Evolutionary conservation across 2,888 invertebrate genomes (phyloP), one percentile per base, ranked within the genome.

Genomic region (Dexiosoma caninum): DNA sequence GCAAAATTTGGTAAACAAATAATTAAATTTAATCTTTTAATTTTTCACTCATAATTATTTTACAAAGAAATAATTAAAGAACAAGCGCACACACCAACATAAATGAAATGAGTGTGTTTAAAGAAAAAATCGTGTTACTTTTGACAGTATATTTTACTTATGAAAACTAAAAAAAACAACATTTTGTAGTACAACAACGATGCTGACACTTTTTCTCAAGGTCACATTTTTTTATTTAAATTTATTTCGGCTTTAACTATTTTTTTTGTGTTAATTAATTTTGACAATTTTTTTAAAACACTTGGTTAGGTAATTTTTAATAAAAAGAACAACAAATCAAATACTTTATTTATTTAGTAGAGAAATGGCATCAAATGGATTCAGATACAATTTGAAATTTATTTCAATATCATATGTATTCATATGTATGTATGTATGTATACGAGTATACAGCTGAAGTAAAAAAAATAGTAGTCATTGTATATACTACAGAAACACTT

Each of bases 171-270:
- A 1, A 30, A 21, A 2, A 44, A 19, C 2, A n/a, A 19, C 9
- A 42, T 46, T 32, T 66, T 55, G 12, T n/a, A n/a, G 71, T 62
- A 67, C 80, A 77, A 67, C 80, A 77, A 67, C 69, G 77, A 77
- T 77, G 72, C 72, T 69, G 72, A 66, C 77, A 72, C 60, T 67
- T 69, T 67, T 72, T 49, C 19, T 62, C 81, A 81, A 81, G 81
- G 81, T 77, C 77, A 51, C 9, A 59, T 32, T 9, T 49, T 57
- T 66, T 40, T 21, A 67, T 40, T 75, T 12, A 42, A 49, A 32
- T 74, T 42, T 60, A 27, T 35, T 62, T 76, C 2, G 32, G 27
- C 9, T 40, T 16, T 27, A 35, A 21, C 21, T 16, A 35, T 10
- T 42, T 42, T 5, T 23, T 30, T 7, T n/a, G n/a, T n/a, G n/a